phyloP scores from a whole-genome alignment of 2,797 vertebrate species.

The Strix occidentalis region DNA sequence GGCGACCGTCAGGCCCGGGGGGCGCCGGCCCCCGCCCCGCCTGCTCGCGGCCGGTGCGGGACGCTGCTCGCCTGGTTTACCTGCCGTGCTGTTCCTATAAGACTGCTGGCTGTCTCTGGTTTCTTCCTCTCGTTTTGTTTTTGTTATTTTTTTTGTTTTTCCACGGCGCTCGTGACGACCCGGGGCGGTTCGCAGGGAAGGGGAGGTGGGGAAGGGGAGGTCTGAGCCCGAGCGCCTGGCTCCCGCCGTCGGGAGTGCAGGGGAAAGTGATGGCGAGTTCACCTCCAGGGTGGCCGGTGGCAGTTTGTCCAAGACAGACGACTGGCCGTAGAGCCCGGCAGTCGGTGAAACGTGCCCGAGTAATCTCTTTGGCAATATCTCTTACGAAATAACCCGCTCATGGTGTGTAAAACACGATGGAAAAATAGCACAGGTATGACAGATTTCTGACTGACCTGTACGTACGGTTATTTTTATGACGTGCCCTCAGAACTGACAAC shows the following conservation, averaged over 20 bases:
- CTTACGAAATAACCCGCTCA: constrained; percentile 3
- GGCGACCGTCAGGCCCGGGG: neutral
- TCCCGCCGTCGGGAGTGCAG: neutral
- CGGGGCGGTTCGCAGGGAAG: neutral
- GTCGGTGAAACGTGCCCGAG: neutral
- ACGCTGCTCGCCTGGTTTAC: constrained; percentile 23
- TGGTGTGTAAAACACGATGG: neutral
- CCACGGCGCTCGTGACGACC: neutral
- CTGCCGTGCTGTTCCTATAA: neutral
- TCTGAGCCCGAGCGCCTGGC: neutral
- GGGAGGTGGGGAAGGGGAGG: constrained; percentile 23
- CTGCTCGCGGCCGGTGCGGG: neutral
- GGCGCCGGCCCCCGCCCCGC: neutral
- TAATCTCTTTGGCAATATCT: neutral
- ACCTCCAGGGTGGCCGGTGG: neutral
- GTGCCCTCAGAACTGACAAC: neutral
- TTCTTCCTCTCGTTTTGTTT: neutral
- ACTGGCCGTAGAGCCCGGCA: neutral
- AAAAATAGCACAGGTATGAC: constrained; percentile 11
- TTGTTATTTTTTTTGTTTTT: neutral
- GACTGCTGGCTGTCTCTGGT: constrained; percentile 1
- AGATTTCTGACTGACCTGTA: neutral
- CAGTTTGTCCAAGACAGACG: neutral
- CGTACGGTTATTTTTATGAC: neutral
- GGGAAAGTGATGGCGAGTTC: constrained; percentile 2